Evolutionary conservation across 2,888 invertebrate species (phyloP).

Genomic region (Idaea aversata): DNA sequence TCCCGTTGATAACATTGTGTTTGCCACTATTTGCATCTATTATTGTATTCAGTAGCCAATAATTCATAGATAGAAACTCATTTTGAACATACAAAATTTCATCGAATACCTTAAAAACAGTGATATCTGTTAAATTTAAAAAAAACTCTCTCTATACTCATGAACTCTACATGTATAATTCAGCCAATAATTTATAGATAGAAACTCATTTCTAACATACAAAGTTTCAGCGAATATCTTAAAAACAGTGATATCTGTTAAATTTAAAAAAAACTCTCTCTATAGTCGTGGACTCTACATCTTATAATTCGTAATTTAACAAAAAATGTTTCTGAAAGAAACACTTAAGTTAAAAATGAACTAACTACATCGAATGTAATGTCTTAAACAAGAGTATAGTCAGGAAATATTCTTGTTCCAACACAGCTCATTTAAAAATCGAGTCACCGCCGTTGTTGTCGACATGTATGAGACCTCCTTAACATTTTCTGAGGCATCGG

Average conservation of each 20-base stretch:
- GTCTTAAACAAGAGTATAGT: constrained; percentile 27
- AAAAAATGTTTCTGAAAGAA: neutral
- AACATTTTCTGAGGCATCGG: constrained; percentile 30
- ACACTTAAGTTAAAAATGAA: neutral
- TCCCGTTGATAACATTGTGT: constrained; percentile 35
- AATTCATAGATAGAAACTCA: too few relatives aligned
- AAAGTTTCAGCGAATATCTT: too few relatives aligned
- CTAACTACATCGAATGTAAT: constrained; percentile 16
- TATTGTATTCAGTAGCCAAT: neutral
- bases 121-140: too few relatives aligned
- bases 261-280: too few relatives aligned
- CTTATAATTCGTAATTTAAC: too few relatives aligned
- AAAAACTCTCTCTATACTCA: too few relatives aligned
- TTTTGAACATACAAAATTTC: too few relatives aligned
- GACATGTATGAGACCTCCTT: constrained; percentile 37
- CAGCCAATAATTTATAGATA: neutral
- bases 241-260: too few relatives aligned
- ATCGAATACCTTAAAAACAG: too few relatives aligned
- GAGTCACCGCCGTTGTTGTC: constrained; percentile 34
- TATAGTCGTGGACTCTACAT: too few relatives aligned
- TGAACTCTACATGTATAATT: too few relatives aligned
- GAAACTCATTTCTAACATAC: too few relatives aligned
- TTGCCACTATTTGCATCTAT: constrained; percentile 24
- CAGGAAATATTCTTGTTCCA: constrained; percentile 32
- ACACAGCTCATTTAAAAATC: constrained; percentile 48